These are phyloP conservation scores for Heterochromis multidens DNA, from an alignment of 2,113 vertebrate species.

Conservation along the genomic window DNA sequence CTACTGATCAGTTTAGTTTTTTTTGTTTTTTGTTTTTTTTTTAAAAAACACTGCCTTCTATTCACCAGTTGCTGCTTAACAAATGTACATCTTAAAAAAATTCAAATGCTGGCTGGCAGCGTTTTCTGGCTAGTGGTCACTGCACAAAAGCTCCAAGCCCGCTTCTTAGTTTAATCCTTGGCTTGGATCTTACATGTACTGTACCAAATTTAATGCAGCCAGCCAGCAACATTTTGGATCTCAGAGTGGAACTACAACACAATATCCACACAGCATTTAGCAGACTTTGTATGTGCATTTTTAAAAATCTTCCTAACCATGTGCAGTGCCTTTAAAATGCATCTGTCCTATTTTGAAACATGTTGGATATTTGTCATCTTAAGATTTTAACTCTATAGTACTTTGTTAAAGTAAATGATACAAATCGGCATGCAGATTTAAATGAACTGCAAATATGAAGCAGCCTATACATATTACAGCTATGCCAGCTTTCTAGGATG, in stretches of 20 bases:
- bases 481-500: background rate
- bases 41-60: background rate
- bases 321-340: background rate
- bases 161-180: slow-evolving; percentile 1
- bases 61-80: background rate
- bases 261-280: background rate
- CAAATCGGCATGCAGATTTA: too few species aligned
- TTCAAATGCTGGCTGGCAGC: background rate
- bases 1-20: background rate
- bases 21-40: too few species aligned
- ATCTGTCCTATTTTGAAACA: background rate
- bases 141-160: background rate
- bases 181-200: background rate
- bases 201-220: background rate
- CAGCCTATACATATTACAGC: too few species aligned
- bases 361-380: background rate
- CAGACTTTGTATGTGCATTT: background rate
- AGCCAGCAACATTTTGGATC: background rate
- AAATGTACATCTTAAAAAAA: background rate
- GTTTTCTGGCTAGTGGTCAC: background rate
- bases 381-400: background rate
- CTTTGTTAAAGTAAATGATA: too few species aligned
- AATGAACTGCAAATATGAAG: background rate
- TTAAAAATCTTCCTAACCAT: background rate
- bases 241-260: background rate